Conservation (phyloP, 1,140 invertebrate genomes). For the Euwallacea fornicatus region DNA sequence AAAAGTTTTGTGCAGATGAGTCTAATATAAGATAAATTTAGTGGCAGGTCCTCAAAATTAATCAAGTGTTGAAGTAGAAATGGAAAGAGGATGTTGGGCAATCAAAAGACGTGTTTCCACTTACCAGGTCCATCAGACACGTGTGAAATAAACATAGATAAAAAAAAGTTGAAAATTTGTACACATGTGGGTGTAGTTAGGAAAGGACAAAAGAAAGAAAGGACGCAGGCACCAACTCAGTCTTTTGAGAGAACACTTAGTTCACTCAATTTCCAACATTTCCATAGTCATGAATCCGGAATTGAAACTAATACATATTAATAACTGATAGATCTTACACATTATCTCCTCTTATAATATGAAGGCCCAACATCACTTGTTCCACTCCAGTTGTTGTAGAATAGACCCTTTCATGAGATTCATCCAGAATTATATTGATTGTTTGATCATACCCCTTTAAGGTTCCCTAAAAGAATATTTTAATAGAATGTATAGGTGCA, state of each 20-base stretch:
- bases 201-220: too few species aligned
- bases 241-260: too few species aligned
- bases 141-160: too few species aligned
- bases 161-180: too few species aligned
- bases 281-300: not conserved
- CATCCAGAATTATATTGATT: slow-evolving; percentile 96
- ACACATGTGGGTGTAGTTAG: too few species aligned
- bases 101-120: too few species aligned
- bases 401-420: slow-evolving; percentile 96
- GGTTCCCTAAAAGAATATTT: slow-evolving; percentile 66
- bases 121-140: too few species aligned
- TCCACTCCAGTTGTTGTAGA: slow-evolving; percentile 89
- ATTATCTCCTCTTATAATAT: slow-evolving; percentile 98
- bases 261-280: too few species aligned
- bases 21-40: not conserved
- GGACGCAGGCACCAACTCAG: too few species aligned
- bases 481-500: not conserved
- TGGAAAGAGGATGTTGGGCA: too few species aligned
- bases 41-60: too few species aligned
- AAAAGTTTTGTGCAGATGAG: not conserved
- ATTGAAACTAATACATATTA: slow-evolving; percentile 18
- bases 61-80: too few species aligned
- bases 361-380: slow-evolving; percentile 93
- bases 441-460: slow-evolving; percentile 96
- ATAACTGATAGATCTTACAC: slow-evolving; percentile 66